Evolutionary conservation across 2,797 vertebrate species (phyloP).

Genomic region (Cephalopachus bancanus): DNA sequence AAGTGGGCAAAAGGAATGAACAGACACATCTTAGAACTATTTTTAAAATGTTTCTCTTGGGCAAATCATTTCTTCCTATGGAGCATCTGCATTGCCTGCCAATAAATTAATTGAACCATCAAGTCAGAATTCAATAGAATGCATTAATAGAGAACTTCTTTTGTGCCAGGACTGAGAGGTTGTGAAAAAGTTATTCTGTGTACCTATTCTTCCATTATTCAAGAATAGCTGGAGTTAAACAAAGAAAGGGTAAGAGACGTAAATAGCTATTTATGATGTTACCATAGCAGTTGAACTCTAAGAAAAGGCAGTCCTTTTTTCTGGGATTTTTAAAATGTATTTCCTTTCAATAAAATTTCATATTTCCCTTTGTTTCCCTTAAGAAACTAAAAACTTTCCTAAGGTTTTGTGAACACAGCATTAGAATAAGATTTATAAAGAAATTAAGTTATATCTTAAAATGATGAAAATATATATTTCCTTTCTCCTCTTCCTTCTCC

Average conservation of each 20-base stretch:
- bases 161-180: neutral
- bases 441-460: neutral
- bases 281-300: neutral
- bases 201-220: neutral
- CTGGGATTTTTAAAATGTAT: neutral
- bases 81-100: neutral
- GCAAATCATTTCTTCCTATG: neutral
- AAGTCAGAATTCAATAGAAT: neutral
- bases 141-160: constrained; percentile 33
- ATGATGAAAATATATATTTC: neutral
- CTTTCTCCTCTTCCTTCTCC: neutral
- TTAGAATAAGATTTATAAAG: neutral
- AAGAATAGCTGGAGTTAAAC: neutral
- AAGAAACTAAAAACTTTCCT: neutral
- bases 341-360: neutral
- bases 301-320: neutral
- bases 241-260: neutral
- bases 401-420: neutral
- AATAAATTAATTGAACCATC: neutral
- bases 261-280: neutral
- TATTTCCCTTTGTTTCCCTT: neutral
- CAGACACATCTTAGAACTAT: neutral
- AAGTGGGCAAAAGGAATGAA: no score
- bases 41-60: neutral
- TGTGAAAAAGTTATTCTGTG: neutral